A percentile compares a stretch with the other conserved stretches of the same genome.
Evolutionary conservation across 2,888 invertebrate genomes (phyloP).

Genomic region (Euplagia quadripunctaria): DNA sequence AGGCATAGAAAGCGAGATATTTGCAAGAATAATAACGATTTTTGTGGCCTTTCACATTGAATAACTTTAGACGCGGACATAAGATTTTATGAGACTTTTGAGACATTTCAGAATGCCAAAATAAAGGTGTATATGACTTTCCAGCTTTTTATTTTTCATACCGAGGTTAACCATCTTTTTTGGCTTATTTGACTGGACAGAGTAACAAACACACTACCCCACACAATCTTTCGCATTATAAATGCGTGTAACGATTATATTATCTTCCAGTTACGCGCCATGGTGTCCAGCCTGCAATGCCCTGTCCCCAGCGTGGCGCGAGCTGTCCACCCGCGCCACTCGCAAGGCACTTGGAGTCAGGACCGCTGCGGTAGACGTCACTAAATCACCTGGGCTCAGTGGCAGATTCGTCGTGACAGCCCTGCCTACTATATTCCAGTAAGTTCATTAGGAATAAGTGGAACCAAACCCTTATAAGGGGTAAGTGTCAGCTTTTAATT

Average conservation of each 20-base stretch:
- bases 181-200: too few relatives aligned
- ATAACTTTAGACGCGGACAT: too few relatives aligned
- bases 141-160: too few relatives aligned
- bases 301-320: constrained; percentile 95
- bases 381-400: constrained; percentile 97
- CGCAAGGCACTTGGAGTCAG: constrained; percentile 89
- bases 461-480: background rate
- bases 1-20: too few relatives aligned
- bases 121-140: too few relatives aligned
- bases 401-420: constrained; percentile 99
- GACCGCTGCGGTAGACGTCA: constrained; percentile 98
- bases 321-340: constrained; percentile 89
- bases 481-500: background rate
- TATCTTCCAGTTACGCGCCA: constrained; percentile 94
- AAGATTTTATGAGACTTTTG: too few relatives aligned
- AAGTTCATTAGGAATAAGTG: constrained; percentile 72
- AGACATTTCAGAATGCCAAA: too few relatives aligned
- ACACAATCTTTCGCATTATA: too few relatives aligned
- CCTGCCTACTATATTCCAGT: constrained; percentile 99
- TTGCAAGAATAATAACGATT: too few relatives aligned
- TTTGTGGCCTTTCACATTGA: too few relatives aligned
- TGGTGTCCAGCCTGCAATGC: constrained; percentile 99
- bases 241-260: background rate
- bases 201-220: too few relatives aligned
- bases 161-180: too few relatives aligned